Base-by-base conservation (phyloP, 2,113 vertebrate species). In the Burhinus bistriatus region DNA sequence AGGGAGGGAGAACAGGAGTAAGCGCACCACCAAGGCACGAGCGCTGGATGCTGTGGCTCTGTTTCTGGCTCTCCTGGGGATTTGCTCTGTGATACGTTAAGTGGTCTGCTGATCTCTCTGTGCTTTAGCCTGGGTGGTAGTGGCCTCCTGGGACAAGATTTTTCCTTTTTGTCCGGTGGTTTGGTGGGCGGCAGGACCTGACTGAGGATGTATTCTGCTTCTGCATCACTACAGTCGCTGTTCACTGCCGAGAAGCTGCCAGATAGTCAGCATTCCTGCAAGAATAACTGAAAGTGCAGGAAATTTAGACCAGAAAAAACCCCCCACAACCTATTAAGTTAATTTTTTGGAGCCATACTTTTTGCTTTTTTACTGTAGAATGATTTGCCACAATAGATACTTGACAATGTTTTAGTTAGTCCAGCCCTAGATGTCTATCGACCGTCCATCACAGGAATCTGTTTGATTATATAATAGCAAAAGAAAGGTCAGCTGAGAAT, bases 31-130 rank as follows among this genome's bases (percentile, higher is more conserved):
- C 0, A 6, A 66, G 55, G 52, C 14, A 49, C 0, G 5, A 62
- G 19, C 0, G 2, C 49, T 77, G 69, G 32, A 15, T 2, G 5
- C 34, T 2, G 2, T 21, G 9, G 9, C 12, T 93, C 18, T 44
- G 15, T 57, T 62, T 34, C 44, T 36, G 42, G 3, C 51, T 81
- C 66, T 92, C 29, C 69, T 75, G 77, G 44, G 55, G 57, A 4
- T 86, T 58, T 80, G 9, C 32, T 73, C 45, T 83, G 19, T 13
- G 55, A 12, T 30, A 6, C 1, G 1, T 22, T 22, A 81, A 23
- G 11, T 51, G 26, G 2, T 40, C 30, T 79, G 19, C 54, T 90
- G 47, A 6, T 16, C 13, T 81, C 47, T 32, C 29, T 81, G 42
- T 27, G 13, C 17, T 84, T 80, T 61, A 92, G 19, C 19, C 18